Percentiles rank a stretch among this genome's conserved stretches.
These are phyloP conservation scores for Varanus salvator DNA, from an alignment of 2,113 vertebrate genomes.

Conservation along the genomic window DNA sequence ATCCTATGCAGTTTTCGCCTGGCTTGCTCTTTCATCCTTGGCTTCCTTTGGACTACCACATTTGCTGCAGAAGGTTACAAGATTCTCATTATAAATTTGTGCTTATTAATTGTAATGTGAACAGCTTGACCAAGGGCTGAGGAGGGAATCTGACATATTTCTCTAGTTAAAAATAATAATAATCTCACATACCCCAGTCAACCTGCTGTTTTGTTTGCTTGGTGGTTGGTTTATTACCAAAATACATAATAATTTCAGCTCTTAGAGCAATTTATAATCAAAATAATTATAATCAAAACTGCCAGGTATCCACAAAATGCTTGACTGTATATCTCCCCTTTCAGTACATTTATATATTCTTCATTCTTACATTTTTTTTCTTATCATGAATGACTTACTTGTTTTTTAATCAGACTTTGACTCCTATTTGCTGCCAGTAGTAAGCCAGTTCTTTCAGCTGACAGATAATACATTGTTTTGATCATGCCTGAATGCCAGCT, in stretches of 20 bases:
- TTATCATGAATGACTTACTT: not conserved
- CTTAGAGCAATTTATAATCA: not conserved
- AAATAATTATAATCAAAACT: not conserved
- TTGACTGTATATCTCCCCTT: not conserved
- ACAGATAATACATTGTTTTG: constrained; percentile 23
- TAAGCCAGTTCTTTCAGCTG: not conserved
- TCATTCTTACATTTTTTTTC: not conserved
- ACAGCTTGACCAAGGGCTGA: not conserved
- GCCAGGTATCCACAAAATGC: not conserved
- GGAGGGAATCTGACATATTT: not conserved
- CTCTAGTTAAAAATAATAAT: not conserved
- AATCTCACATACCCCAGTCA: not conserved
- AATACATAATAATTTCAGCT: not conserved
- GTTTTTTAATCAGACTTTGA: not conserved
- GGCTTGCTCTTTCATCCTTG: not conserved
- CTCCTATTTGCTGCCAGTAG: not conserved
- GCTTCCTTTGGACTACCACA: not conserved
- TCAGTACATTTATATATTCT: not conserved
- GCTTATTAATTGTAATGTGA: not conserved
- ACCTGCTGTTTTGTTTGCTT: not conserved
- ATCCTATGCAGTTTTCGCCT: not conserved
- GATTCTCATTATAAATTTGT: not conserved
- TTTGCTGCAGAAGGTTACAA: not conserved
- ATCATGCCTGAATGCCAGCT: not conserved
- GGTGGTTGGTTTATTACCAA: not conserved